Evolutionary conservation across 2,113 vertebrate genomes (phyloP).

Genomic region (Malurus elegans): DNA sequence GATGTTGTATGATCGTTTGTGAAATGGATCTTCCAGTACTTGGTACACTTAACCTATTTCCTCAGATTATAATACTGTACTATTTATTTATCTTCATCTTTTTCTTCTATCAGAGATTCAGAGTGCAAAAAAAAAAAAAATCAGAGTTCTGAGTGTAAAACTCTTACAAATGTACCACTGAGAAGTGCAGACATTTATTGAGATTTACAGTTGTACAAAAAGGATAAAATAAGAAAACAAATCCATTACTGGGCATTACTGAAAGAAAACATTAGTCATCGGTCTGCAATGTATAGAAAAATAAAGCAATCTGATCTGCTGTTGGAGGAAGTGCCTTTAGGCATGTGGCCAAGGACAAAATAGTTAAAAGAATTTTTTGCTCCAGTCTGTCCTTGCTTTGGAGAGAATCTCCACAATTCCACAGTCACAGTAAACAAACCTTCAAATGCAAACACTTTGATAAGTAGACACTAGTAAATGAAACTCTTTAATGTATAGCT

Average conservation of each 20-base stretch:
- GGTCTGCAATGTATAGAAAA: not conserved
- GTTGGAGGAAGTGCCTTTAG: not conserved
- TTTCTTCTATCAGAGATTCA: not conserved
- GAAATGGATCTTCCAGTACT: not conserved
- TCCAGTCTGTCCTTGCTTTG: not conserved
- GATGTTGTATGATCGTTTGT: not conserved
- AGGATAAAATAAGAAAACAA: not conserved
- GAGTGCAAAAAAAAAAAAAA: too few species aligned
- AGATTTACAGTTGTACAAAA: not conserved
- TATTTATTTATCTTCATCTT: too few species aligned
- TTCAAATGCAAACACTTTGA: not conserved
- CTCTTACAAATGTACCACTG: not conserved
- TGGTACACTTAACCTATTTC: not conserved
- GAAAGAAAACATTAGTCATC: slow-evolving; percentile 13
- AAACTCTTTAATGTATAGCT: not conserved
- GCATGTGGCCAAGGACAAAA: not conserved
- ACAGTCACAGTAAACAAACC: not conserved
- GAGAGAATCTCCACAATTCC: not conserved
- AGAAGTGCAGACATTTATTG: not conserved
- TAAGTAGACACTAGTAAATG: not conserved
- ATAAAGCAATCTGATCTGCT: not conserved
- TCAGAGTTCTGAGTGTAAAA: not conserved
- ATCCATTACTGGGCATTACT: not conserved
- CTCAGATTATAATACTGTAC: not conserved
- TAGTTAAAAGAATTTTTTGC: not conserved